phyloP scores from a whole-genome alignment of 2,797 vertebrate species.

The Darevskia nairensis region DNA sequence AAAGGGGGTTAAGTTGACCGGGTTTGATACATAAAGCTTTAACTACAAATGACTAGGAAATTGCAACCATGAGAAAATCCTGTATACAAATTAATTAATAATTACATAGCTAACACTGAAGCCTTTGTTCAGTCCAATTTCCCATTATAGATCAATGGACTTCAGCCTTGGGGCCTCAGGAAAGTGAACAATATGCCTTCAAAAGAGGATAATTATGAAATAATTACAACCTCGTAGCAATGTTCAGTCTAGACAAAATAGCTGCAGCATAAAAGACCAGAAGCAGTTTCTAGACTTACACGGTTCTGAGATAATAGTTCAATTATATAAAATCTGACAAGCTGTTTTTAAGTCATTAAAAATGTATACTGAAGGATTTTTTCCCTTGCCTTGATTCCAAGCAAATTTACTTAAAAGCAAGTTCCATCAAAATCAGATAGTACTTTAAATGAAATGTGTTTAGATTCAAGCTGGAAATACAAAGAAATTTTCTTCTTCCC shows the following conservation, averaged over 20 bases:
- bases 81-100: constrained; percentile 59
- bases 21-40: not conserved
- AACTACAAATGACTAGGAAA: not conserved
- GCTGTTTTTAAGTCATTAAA: too few species aligned
- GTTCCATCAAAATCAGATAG: too few species aligned
- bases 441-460: too few species aligned
- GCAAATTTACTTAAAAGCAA: too few species aligned
- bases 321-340: constrained; percentile 19
- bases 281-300: not conserved
- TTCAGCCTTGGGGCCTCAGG: constrained; percentile 22
- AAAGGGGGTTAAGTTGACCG: not conserved
- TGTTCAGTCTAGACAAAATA: constrained; percentile 50
- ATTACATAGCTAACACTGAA: constrained; percentile 47
- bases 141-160: constrained; percentile 43
- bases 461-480: too few species aligned
- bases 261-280: not conserved
- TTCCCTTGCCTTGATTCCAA: too few species aligned
- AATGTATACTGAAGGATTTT: too few species aligned
- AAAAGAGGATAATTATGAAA: constrained; percentile 44
- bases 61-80: constrained; percentile 16
- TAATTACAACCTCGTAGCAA: constrained; percentile 37
- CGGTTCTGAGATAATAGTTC: constrained; percentile 19
- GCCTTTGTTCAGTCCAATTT: constrained; percentile 48
- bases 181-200: constrained; percentile 18
- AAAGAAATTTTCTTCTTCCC: too few species aligned